phyloP scores from a whole-genome alignment of 2,888 invertebrate species.

The Vannuccia rotundouncinata region DNA sequence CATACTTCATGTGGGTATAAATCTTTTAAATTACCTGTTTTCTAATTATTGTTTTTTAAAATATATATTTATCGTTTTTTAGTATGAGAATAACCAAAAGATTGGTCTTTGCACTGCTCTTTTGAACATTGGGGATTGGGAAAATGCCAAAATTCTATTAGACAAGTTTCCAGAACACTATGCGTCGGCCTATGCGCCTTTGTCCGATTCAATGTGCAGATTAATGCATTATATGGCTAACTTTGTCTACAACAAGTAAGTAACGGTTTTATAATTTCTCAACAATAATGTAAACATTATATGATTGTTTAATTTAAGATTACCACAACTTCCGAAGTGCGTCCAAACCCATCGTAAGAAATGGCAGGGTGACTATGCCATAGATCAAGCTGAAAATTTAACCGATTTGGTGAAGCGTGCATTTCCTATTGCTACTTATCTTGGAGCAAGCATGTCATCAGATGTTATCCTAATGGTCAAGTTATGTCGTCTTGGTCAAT shows the following conservation, averaged over 20 bases:
- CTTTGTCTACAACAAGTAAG: slow-evolving; percentile 71
- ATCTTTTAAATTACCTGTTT: too few species aligned
- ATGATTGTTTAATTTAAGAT: not conserved
- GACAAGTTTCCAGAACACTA: slow-evolving; percentile 72
- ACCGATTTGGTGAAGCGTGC: slow-evolving; percentile 61
- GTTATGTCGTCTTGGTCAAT: slow-evolving; percentile 61
- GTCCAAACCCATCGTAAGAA: slow-evolving; percentile 18
- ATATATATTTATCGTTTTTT: too few species aligned
- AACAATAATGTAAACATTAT: not conserved
- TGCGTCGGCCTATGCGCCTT: slow-evolving; percentile 70
- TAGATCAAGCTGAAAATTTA: slow-evolving; percentile 35
- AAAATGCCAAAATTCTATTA: slow-evolving; percentile 71
- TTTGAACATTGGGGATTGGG: slow-evolving; percentile 81
- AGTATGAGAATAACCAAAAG: slow-evolving; percentile 70
- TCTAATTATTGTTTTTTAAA: too few species aligned
- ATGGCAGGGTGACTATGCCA: not conserved
- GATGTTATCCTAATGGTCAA: slow-evolving; percentile 87
- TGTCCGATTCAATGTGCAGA: slow-evolving; percentile 70
- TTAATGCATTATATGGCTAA: slow-evolving; percentile 78
- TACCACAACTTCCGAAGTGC: not conserved
- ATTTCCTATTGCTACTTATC: slow-evolving; percentile 73
- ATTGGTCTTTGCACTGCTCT: slow-evolving; percentile 82
- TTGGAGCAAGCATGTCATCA: slow-evolving; percentile 77
- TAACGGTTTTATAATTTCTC: slow-evolving; percentile 47
- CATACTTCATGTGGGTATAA: not conserved